Evolutionary conservation across 2,113 vertebrate genomes (phyloP), one percentile per base, ranked within the genome.

Genomic region (Myrmecobius fasciatus): DNA sequence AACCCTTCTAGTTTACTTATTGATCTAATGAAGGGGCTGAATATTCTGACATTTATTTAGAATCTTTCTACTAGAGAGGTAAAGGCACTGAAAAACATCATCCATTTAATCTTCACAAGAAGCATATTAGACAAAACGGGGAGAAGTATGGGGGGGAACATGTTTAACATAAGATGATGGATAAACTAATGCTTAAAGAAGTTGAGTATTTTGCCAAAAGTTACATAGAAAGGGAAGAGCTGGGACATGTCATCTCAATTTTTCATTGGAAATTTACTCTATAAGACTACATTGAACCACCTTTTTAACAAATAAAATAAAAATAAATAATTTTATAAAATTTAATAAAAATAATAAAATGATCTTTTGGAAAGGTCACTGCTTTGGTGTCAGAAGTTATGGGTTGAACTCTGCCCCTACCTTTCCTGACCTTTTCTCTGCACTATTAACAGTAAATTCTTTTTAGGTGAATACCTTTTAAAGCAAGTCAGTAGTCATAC

Each of bases 181-280:
- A 89, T 91, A 49, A 95, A 28, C 0, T 52, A 20, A 96, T 60
- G n/a, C 53, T 11, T 91, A 67, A 95, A 51, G 47, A 93, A 94
- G 48, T 56, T 46, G 6, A 2, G 53, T 17, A 11, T 83, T 92
- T 91, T 36, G 28, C 2, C 43, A 92, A 94, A 67, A 52, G 89
- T 2, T 56, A 89, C 8, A 25, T 0, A 60, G 43, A 60, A 75
- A 75, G 25, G 56, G 47, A 91, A n/a, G 25, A 6, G 0, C 60
- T 67, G 31, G 28, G 6, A 43, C 11, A 48, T 47, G 24, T 53
- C 49, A 67, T 1, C 25, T 60, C 60, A 49, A 3, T 48, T 22
- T 1, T 43, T 14, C 24, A 12, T 8, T 52, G 60, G 60, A 67
- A 36, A 17, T 31, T 53, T 36, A 92, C 1, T 46, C 4, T 28